Conservation (phyloP, 2,888 invertebrate species). For the Philhelius pedissequus region DNA sequence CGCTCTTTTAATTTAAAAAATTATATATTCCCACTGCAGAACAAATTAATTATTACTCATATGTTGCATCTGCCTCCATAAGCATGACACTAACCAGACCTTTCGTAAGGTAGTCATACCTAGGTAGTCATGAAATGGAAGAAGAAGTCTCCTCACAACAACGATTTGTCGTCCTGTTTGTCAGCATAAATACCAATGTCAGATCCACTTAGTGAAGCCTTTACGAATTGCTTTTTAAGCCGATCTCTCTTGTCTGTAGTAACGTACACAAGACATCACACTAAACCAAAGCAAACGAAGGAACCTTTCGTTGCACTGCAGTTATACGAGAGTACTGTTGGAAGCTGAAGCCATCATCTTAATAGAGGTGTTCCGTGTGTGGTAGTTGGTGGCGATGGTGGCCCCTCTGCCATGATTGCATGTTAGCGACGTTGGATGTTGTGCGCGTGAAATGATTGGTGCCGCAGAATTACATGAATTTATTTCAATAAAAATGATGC, state of each 20-base stretch:
- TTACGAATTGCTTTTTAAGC: constrained; percentile 24
- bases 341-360: constrained; percentile 17
- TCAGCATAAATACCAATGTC: constrained; percentile 69
- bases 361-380: constrained; percentile 60
- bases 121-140: not conserved
- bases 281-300: not conserved
- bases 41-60: constrained; percentile 48
- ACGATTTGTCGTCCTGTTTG: constrained; percentile 69
- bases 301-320: not conserved
- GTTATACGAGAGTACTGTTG: not conserved
- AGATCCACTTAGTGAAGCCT: constrained; percentile 56
- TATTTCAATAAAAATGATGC: constrained; percentile 68
- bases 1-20: not conserved
- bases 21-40: not conserved
- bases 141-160: constrained; percentile 15
- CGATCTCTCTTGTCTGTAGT: constrained; percentile 8
- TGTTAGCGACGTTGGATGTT: constrained; percentile 44
- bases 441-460: constrained; percentile 65
- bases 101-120: not conserved
- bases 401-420: constrained; percentile 52
- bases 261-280: too few species aligned
- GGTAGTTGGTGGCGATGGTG: constrained; percentile 47
- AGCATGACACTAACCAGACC: not conserved
- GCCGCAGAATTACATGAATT: constrained; percentile 66
- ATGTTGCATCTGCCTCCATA: not conserved